A percentile compares a stretch with the other conserved stretches of the same genome.
Evolutionary conservation across 2,888 invertebrate species (phyloP).

Genomic region (Theodoxus fluviatilis): DNA sequence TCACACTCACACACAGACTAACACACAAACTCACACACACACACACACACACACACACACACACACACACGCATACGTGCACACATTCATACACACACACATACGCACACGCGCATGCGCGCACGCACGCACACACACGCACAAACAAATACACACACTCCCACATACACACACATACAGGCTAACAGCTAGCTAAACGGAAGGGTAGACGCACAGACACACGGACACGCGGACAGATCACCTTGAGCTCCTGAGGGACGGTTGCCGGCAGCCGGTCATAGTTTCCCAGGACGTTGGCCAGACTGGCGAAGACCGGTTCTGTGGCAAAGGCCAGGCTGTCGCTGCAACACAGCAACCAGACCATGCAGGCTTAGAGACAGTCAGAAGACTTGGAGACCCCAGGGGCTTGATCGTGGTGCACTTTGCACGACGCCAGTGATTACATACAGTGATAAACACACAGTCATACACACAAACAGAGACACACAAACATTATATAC

Average conservation of each 20-base stretch:
- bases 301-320: constrained; percentile 86
- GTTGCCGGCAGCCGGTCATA: constrained; percentile 57
- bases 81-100: neutral
- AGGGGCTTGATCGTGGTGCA: neutral
- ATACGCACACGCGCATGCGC: neutral
- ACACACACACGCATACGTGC: neutral
- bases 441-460: neutral
- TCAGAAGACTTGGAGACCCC: neutral
- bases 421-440: neutral
- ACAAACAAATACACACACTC: neutral
- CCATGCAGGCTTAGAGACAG: neutral
- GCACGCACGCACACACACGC: constrained; percentile 14
- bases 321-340: constrained; percentile 93
- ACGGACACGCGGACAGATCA: constrained; percentile 29
- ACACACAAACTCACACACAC: neutral
- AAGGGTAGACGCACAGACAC: neutral
- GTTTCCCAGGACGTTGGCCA: constrained; percentile 84
- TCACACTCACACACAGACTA: neutral
- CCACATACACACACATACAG: constrained; percentile 4
- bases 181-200: constrained; percentile 2
- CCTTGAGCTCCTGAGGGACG: constrained; percentile 57
- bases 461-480: neutral
- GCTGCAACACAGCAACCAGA: constrained; percentile 55
- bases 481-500: neutral
- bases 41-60: constrained; percentile 1